These are phyloP conservation scores for Drosophila lowei DNA, from an alignment of 1,140 invertebrate species.

Conservation along the genomic window DNA sequence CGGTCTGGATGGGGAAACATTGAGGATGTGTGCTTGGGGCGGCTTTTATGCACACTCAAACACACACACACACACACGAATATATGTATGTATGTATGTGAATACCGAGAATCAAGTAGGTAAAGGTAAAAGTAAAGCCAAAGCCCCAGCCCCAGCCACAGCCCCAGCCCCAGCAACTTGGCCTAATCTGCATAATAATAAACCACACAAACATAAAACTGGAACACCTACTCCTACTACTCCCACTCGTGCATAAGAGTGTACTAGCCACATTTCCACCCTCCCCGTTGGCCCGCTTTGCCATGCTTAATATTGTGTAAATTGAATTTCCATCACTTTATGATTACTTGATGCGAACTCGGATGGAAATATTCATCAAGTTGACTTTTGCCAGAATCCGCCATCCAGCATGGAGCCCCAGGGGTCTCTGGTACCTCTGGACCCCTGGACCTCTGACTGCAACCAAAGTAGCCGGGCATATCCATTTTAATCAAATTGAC, in stretches of 20 bases:
- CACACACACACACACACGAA: conserved; percentile 34
- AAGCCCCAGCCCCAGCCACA: background rate
- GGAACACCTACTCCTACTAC: conserved; percentile 12
- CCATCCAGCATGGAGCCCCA: background rate
- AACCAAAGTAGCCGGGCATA: conserved; percentile 22
- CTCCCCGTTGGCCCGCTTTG: conserved; percentile 39
- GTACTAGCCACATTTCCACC: conserved; percentile 55
- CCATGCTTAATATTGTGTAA: conserved; percentile 78
- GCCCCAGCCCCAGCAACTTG: conserved; percentile 45
- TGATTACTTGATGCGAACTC: conserved; percentile 73
- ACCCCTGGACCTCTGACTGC: background rate
- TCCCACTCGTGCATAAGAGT: background rate
- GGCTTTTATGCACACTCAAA: too few species aligned
- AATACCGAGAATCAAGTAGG: conserved; percentile 46
- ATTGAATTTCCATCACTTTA: conserved; percentile 82
- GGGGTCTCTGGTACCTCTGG: background rate
- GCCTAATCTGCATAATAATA: conserved; percentile 80
- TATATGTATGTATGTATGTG: background rate
- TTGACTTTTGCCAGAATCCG: conserved; percentile 28
- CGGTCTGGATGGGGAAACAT: background rate
- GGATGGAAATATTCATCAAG: conserved; percentile 60
- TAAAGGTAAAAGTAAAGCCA: conserved; percentile 44
- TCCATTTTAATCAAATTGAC: conserved; percentile 54
- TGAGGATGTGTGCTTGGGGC: conserved; percentile 35
- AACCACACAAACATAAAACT: conserved; percentile 58